These are phyloP conservation scores for Drosophila parabipectinata DNA, from an alignment of 1,140 invertebrate genomes.

Conservation along the genomic window DNA sequence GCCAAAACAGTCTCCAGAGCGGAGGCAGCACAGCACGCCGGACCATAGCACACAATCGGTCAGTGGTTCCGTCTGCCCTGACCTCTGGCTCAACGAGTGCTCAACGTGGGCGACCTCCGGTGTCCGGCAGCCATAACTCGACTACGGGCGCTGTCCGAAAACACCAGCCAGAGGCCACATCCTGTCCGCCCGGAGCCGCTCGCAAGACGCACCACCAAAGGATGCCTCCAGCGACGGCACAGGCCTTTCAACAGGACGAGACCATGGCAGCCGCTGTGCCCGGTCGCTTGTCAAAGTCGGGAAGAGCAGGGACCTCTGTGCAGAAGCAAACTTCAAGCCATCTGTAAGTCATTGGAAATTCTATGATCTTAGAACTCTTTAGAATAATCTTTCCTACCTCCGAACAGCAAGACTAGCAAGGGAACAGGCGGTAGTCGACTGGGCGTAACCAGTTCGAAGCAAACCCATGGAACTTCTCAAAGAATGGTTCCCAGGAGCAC, in stretches of 20 bases:
- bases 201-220: constrained; percentile 11
- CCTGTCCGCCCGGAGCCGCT: neutral
- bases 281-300: constrained; percentile 2
- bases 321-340: constrained; percentile 3
- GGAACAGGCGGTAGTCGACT: neutral
- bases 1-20: neutral
- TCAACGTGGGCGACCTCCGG: neutral
- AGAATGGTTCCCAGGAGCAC: constrained; percentile 61
- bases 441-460: constrained; percentile 4
- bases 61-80: neutral
- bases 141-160: neutral
- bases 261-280: neutral
- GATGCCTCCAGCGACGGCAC: neutral
- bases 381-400: neutral
- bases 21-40: neutral
- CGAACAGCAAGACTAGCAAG: constrained; percentile 9
- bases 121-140: neutral
- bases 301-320: neutral
- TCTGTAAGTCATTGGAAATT: constrained; percentile 11
- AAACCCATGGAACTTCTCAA: neutral
- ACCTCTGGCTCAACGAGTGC: neutral
- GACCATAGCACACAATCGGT: neutral
- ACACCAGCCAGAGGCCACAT: neutral
- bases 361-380: no score
- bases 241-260: neutral